Conservation (phyloP, 2,797 vertebrate genomes). For the Arrhamphus sclerolepis region DNA sequence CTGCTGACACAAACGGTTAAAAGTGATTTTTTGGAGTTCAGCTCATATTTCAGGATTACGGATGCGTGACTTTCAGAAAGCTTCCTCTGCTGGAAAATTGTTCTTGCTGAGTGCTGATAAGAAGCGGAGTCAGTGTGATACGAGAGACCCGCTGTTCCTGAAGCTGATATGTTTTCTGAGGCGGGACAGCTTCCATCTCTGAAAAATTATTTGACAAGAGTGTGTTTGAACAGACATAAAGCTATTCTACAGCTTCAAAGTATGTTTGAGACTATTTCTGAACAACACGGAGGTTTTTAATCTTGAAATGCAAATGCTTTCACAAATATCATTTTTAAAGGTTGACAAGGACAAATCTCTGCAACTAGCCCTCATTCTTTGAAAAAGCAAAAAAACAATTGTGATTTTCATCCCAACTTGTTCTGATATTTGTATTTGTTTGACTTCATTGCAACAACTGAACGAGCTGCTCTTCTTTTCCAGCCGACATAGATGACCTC, state of each 20-base stretch:
- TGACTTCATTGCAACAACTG: neutral
- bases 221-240: conserved; percentile 58
- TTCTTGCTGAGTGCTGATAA: conserved; percentile 71
- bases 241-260: conserved; percentile 68
- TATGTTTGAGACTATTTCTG: conserved; percentile 65
- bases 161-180: conserved; percentile 53
- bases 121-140: conserved; percentile 63
- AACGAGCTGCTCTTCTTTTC: conserved; percentile 34
- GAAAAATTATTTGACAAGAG: conserved; percentile 61
- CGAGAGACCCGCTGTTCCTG: conserved; percentile 66
- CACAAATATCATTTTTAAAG: conserved; percentile 37
- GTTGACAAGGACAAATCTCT: conserved; percentile 43
- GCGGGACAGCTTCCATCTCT: conserved; percentile 67
- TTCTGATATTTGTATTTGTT: too few relatives aligned
- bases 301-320: conserved; percentile 54
- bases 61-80: conserved; percentile 67
- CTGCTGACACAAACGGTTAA: conserved; percentile 49
- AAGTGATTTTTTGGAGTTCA: conserved; percentile 39
- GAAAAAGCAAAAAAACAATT: too few relatives aligned
- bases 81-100: conserved; percentile 57
- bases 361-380: conserved; percentile 23
- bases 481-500: conserved; percentile 91
- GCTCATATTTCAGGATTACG: conserved; percentile 56
- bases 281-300: conserved; percentile 43
- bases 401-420: too few relatives aligned